These are phyloP conservation scores for Cyprinodon diabolis DNA, from an alignment of 2,797 vertebrate species.

Conservation along the genomic window DNA sequence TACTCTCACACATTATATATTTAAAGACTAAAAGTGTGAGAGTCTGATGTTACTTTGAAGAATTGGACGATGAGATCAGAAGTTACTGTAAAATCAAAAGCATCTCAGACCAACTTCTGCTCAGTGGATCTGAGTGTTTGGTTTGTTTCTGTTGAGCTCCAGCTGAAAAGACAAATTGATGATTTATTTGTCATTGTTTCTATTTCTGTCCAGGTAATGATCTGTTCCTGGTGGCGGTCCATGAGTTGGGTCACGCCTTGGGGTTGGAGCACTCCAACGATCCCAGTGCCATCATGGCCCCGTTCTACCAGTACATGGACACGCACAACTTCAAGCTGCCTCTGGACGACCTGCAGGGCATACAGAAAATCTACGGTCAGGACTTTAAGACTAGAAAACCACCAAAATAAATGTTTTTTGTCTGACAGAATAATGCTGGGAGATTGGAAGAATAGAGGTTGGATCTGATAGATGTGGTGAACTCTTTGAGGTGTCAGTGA, in stretches of 20 bases:
- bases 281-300: conserved; percentile 97
- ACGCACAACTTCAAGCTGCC: conserved; percentile 97
- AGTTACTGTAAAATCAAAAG: background rate
- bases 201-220: conserved; percentile 86
- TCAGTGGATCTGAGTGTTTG: background rate
- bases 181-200: background rate
- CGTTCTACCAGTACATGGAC: conserved; percentile 99
- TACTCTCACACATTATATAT: conserved; percentile 1
- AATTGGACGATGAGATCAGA: background rate
- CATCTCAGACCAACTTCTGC: background rate
- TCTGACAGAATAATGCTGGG: background rate
- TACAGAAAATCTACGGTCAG: conserved; percentile 95
- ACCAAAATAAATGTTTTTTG: background rate
- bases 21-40: background rate
- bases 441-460: background rate
- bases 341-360: conserved; percentile 95
- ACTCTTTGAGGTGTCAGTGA: background rate
- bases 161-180: background rate
- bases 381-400: background rate
- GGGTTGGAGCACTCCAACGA: conserved; percentile 97
- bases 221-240: conserved; percentile 95
- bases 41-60: background rate
- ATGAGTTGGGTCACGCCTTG: conserved; percentile 92
- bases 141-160: background rate
- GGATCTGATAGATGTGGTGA: background rate